Conservation (phyloP, 2,888 invertebrate genomes). For the Nephrotoma guestfalica region DNA sequence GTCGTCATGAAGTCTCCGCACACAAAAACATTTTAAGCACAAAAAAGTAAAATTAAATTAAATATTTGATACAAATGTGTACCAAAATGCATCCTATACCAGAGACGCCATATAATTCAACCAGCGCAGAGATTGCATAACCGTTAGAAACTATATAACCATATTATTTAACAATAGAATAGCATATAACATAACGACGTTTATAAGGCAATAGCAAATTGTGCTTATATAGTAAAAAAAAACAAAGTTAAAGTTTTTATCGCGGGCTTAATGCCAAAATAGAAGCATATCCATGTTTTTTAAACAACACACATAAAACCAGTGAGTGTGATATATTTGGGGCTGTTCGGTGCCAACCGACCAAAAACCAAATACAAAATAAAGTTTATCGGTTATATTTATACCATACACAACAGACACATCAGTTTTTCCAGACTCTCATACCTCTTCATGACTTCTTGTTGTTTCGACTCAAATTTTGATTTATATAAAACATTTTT, state of each 20-base stretch:
- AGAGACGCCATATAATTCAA: background rate
- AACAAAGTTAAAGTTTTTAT: background rate
- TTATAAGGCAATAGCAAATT: background rate
- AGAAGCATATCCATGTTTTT: background rate
- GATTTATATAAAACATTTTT: background rate
- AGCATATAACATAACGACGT: background rate
- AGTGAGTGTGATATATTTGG: background rate
- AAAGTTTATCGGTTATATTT: background rate
- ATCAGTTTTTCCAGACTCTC: background rate
- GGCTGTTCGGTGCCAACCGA: background rate
- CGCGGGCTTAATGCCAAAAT: background rate
- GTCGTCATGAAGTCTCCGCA: background rate
- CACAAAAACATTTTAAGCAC: background rate
- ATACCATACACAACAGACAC: background rate
- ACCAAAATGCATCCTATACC: background rate
- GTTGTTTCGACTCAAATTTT: background rate
- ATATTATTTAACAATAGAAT: background rate
- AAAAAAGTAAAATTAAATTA: background rate
- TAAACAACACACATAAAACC: background rate
- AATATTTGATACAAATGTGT: background rate
- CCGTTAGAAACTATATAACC: background rate
- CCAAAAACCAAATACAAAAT: background rate
- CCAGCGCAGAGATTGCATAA: background rate
- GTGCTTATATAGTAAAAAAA: background rate
- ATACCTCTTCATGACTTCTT: background rate